Base-by-base conservation (phyloP, 1,140 invertebrate genomes). In the Notospermus geniculatus region DNA sequence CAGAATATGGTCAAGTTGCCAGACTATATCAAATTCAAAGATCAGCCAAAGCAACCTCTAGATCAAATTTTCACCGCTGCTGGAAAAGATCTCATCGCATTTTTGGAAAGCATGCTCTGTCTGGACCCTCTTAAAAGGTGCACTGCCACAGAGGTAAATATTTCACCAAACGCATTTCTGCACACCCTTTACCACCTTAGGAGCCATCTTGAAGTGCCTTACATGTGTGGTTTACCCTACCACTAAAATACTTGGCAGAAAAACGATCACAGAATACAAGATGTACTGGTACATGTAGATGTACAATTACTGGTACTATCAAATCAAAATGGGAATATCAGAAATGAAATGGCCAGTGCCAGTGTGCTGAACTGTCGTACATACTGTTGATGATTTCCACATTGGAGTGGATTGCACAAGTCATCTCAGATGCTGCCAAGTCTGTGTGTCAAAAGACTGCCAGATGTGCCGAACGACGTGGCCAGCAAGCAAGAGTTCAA, bases 41-140 rank as follows among this genome's bases (percentile, higher is more conserved):
- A 86, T 2, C 92, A 91, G 70, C 87, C 90, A 7, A 86, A 89
- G 0, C 93, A 89, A 13, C 90, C 91, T 22, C 78, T 97, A 23
- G 88, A 90, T 54, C 88, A 95, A 69, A 96, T 99, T 70, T 99
- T 99, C 74, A 95, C 92, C 39, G 97, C 97, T 7, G 95, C 95
- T 17, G 85, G 87, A 13, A 91, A 97, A 82, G 96, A 99, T 84
- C 83, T 98, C n/a, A 76, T 99, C 5, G 86, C 90, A 66, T 79
- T 99, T 36, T 82, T 98, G 55, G 86, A 87, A 52, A 87, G 85
- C 45, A 83, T 97, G 56, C 84, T 99, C 0, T 83, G 86, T 17
- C 84, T 98, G 64, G 91, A 95, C 84, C 97, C 97, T 4, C 78
- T 90, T 0, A 87, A 88, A 54, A 85, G 97, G 65, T 90, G 89